Evolutionary conservation across 2,888 invertebrate genomes (phyloP).

Genomic region (Noctua janthina): DNA sequence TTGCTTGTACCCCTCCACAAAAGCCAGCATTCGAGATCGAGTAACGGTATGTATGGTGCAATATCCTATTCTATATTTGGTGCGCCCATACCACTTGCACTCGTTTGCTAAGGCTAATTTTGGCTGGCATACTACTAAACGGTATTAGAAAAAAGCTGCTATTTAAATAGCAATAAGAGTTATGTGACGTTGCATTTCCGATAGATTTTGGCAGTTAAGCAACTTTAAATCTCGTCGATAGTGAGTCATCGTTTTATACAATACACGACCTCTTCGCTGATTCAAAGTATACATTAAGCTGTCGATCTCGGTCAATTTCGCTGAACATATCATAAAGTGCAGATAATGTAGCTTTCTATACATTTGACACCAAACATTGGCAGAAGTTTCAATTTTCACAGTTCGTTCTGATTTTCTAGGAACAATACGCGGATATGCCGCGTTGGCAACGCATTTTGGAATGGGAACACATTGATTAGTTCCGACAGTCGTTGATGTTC

Average conservation of each 20-base stretch:
- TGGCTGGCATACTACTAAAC: slow-evolving; percentile 48
- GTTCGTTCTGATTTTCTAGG: slow-evolving; percentile 37
- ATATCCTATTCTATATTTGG: slow-evolving; percentile 69
- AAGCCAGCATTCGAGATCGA: slow-evolving; percentile 52
- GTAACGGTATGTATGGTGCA: slow-evolving; percentile 69
- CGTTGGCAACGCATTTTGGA: slow-evolving; percentile 41
- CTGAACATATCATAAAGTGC: slow-evolving; percentile 26
- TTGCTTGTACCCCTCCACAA: slow-evolving; percentile 45
- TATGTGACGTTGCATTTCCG: slow-evolving; percentile 3
- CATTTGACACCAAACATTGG: slow-evolving; percentile 30
- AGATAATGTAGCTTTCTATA: slow-evolving; percentile 43
- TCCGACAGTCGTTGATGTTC: slow-evolving; percentile 27
- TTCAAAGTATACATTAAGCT: slow-evolving; percentile 44
- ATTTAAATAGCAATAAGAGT: slow-evolving; percentile 42
- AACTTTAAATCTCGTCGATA: slow-evolving; percentile 25
- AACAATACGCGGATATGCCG: slow-evolving; percentile 56
- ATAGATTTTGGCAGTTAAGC: slow-evolving; percentile 37
- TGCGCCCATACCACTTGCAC: slow-evolving; percentile 50
- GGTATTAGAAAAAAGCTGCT: slow-evolving; percentile 35
- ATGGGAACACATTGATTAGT: slow-evolving; percentile 57
- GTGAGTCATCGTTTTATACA: slow-evolving; percentile 58
- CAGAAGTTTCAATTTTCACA: slow-evolving; percentile 40
- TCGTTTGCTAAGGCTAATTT: slow-evolving; percentile 59
- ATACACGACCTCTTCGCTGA: slow-evolving; percentile 43
- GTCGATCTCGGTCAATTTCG: slow-evolving; percentile 36